Conservation (phyloP, 2,113 vertebrate genomes). For the Siphamia tubifer region DNA sequence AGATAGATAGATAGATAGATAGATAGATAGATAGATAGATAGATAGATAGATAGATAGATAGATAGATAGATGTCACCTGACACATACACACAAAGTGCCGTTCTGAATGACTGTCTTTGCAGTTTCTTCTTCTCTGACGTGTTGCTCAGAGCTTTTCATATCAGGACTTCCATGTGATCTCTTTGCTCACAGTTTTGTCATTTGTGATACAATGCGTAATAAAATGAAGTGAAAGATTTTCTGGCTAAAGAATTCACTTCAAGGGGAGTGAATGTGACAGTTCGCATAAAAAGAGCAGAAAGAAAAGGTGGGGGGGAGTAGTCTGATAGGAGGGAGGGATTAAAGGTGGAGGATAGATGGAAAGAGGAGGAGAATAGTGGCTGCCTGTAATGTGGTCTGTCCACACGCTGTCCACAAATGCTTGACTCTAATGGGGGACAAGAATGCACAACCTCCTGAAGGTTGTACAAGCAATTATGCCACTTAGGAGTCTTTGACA, state of each 20-base stretch:
- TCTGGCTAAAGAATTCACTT: conserved; percentile 59
- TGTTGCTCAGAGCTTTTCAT: conserved; percentile 28
- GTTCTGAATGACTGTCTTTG: background rate
- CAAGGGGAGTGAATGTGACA: conserved; percentile 40
- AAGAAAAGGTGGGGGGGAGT: conserved; percentile 22
- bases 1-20: too few relatives aligned
- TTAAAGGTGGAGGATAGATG: background rate
- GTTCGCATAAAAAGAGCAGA: conserved; percentile 27
- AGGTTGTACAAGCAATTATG: conserved; percentile 71
- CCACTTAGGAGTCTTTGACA: conserved; percentile 67
- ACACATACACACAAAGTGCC: background rate
- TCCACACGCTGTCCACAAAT: conserved; percentile 46
- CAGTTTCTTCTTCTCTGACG: background rate
- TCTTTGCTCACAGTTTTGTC: conserved; percentile 67
- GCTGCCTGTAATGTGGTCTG: conserved; percentile 18
- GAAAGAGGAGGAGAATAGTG: conserved; percentile 10
- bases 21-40: too few relatives aligned
- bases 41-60: too few relatives aligned
- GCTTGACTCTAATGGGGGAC: conserved; percentile 59
- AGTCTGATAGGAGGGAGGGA: conserved; percentile 22
- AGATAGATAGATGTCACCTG: too few relatives aligned
- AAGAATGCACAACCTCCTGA: conserved; percentile 59
- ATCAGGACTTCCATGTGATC: conserved; percentile 40
- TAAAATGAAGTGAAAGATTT: conserved; percentile 61
- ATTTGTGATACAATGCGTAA: conserved; percentile 58